Conservation (phyloP, 1,140 invertebrate species). For the Venturia canescens region DNA sequence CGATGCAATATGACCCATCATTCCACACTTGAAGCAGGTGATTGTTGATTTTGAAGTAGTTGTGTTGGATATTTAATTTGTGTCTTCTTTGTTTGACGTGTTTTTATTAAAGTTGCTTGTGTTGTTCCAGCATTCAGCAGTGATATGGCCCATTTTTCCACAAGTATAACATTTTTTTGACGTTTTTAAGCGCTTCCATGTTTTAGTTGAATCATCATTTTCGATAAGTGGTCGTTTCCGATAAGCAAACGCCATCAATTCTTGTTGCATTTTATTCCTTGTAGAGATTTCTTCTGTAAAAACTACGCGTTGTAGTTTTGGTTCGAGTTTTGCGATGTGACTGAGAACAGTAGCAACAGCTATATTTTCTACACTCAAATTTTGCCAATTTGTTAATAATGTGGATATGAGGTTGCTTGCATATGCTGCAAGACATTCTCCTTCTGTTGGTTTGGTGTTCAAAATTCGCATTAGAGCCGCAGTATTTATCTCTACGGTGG, state of each 20-base stretch:
- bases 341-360: slow-evolving; percentile 46
- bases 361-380: slow-evolving; percentile 36
- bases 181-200: background rate
- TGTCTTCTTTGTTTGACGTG: background rate
- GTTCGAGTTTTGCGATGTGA: slow-evolving; percentile 42
- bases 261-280: slow-evolving; percentile 40
- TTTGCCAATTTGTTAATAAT: slow-evolving; percentile 26
- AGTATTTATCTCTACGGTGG: background rate
- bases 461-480: background rate
- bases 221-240: background rate
- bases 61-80: background rate
- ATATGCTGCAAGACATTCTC: background rate
- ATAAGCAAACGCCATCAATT: slow-evolving; percentile 27
- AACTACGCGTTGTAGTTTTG: slow-evolving; percentile 32
- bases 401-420: background rate
- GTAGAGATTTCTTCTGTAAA: slow-evolving; percentile 42
- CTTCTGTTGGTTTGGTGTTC: background rate
- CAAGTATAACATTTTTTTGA: background rate
- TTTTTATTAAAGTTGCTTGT: background rate
- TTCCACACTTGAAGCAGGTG: slow-evolving; percentile 35
- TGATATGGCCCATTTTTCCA: background rate
- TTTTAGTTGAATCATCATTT: slow-evolving; percentile 4
- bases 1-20: slow-evolving; percentile 24
- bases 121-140: background rate
- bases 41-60: background rate